Evolutionary conservation across 2,113 vertebrate species (phyloP).

Genomic region (Trichechus manatus): DNA sequence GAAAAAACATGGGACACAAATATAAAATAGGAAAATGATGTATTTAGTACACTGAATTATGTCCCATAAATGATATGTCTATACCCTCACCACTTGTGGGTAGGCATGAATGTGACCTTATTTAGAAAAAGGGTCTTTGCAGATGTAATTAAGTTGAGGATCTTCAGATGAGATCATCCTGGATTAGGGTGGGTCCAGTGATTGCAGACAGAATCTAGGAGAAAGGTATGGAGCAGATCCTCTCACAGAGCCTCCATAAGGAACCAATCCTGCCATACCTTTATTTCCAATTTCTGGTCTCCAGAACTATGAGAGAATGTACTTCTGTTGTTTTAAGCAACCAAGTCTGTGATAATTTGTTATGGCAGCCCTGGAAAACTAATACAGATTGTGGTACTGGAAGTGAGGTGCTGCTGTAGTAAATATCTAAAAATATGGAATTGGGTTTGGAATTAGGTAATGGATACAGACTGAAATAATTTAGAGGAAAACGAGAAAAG

Average conservation of each 20-base stretch:
- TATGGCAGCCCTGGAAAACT: background rate
- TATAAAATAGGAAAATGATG: too few species aligned
- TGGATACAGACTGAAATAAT: background rate
- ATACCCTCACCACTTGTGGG: background rate
- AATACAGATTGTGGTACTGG: background rate
- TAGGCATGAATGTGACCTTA: too few species aligned
- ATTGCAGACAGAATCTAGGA: background rate
- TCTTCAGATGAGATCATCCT: background rate
- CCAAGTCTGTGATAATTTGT: background rate
- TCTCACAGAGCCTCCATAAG: background rate
- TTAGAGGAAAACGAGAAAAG: background rate
- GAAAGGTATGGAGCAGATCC: background rate
- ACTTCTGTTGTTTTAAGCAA: background rate
- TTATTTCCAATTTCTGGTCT: background rate
- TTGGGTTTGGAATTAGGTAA: background rate
- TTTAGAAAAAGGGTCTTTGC: too few species aligned
- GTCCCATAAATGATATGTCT: background rate
- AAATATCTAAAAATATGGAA: background rate
- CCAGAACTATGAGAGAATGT: background rate
- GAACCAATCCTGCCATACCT: background rate
- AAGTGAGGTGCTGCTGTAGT: background rate
- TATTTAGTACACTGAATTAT: background rate
- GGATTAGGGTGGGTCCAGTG: background rate
- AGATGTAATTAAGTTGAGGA: too few species aligned
- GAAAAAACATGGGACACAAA: background rate